A percentile compares a stretch with the other conserved stretches of the same genome.
phyloP scores from a whole-genome alignment of 1,140 invertebrate species.

The Drosophila leontia region DNA sequence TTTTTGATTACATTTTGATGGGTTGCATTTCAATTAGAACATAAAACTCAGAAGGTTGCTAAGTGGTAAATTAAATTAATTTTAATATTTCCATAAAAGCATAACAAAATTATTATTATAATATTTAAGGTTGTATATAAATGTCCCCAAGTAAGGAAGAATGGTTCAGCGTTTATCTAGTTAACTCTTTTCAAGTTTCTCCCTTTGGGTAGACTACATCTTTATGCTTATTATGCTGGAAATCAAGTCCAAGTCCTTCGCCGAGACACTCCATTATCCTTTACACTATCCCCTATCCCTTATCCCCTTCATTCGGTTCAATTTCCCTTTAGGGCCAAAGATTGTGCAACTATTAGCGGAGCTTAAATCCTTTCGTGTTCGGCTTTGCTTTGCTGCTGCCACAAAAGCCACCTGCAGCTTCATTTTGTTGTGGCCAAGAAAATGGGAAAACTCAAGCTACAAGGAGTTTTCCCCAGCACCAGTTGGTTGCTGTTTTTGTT shows the following conservation, averaged over 20 bases:
- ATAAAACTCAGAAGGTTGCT: background rate
- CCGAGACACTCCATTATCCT: constrained; percentile 1
- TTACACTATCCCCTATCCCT: background rate
- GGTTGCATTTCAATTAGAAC: constrained; percentile 2
- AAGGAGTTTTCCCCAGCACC: background rate
- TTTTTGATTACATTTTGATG: constrained; percentile 8
- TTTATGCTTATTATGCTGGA: constrained; percentile 14
- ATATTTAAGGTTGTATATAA: background rate
- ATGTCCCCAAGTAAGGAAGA: background rate
- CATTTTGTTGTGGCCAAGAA: constrained; percentile 40
- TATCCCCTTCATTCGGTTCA: constrained; percentile 21
- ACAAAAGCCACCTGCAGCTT: constrained; percentile 61
- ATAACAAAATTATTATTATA: background rate
- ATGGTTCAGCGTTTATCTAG: background rate
- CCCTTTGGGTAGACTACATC: background rate
- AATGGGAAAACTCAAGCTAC: constrained; percentile 3
- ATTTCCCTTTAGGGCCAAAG: constrained; percentile 32
- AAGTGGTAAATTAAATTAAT: background rate
- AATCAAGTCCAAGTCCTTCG: constrained; percentile 7
- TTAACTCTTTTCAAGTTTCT: constrained; percentile 15
- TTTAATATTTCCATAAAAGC: background rate
- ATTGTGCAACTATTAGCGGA: constrained; percentile 46
- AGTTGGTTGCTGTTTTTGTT: constrained; percentile 24
- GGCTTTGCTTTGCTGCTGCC: constrained; percentile 5
- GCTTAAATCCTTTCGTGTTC: constrained; percentile 50